These are phyloP conservation scores for Naja naja DNA, from an alignment of 2,113 vertebrate genomes.

Conservation along the genomic window DNA sequence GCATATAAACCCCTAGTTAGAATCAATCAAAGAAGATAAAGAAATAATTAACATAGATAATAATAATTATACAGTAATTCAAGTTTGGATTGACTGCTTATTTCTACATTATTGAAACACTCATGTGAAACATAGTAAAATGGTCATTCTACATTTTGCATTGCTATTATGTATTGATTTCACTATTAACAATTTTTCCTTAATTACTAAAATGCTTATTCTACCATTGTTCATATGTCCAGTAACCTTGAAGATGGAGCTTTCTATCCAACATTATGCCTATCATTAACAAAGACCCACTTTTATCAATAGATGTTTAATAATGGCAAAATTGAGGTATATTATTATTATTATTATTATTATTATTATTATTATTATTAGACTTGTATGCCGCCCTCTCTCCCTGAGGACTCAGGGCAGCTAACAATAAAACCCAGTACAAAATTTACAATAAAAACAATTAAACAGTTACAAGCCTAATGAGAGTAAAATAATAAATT, in stretches of 20 bases:
- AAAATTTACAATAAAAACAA: too few species aligned
- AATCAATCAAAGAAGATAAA: neutral
- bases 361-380: too few species aligned
- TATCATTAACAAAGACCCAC: neutral
- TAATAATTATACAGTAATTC: neutral
- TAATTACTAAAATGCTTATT: conserved; percentile 1
- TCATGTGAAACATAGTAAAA: neutral
- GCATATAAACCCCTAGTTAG: neutral
- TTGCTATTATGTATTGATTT: neutral
- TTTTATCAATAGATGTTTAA: neutral
- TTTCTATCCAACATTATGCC: neutral
- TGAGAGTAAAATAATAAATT: too few species aligned
- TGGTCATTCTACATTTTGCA: neutral
- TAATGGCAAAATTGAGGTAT: neutral
- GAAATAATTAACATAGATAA: neutral
- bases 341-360: too few species aligned
- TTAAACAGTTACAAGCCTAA: too few species aligned
- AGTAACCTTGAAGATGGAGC: neutral
- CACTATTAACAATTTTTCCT: neutral
- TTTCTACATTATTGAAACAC: neutral
- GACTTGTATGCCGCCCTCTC: too few species aligned
- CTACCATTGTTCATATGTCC: neutral
- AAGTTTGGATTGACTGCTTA: neutral
- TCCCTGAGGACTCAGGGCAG: too few species aligned
- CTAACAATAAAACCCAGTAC: too few species aligned